Base-by-base conservation (phyloP, 2,888 invertebrate species). In the Pristionchus arcanus region DNA sequence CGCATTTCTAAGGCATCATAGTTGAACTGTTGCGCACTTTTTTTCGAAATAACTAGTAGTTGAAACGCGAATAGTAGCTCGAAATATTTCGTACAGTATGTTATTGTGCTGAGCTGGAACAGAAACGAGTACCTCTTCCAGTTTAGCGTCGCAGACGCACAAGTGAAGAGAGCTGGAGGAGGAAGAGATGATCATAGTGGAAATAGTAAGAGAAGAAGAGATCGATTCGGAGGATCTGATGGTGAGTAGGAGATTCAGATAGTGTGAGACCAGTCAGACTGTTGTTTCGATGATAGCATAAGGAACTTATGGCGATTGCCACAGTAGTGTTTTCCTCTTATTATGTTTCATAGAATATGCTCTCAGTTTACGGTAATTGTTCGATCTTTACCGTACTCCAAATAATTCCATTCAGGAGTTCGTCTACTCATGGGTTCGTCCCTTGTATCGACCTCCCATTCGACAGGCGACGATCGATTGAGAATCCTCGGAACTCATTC, bases 221-320 rank as follows among this genome's bases (percentile, higher is more conserved):
- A 91, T 81, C 92, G 91, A 87, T 92, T 92, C 89, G 92, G 92
- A 49, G 93, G 93, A 28, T 90, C 90, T 89, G 93, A 93, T 84
- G 93, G 93, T 87, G 19, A 71, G 87, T 13, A 11, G 21, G 0
- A 2, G 55, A 31, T 25, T 34, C 15, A 74, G 34, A 31, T 74
- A 34, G 34, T n/a, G n/a, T n/a, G 42, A 49, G 13, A 49, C 42
- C 42, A 49, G 42, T 9, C 42, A 11, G 42, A 49, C 13, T 49
- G 7, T 7, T 49, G 11, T 49, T 49, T 49, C 42, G 42, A 49
- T 9, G 42, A 0, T 49, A 49, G 42, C 42, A 49, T 49, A 49
- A 49, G 42, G 42, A 7, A 49, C 11, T 49, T 1, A 7, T 49
- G 42, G 42, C 42, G 42, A 13, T 49, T 49, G 42, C 9, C 42